These are phyloP conservation scores for Allobates femoralis DNA, from an alignment of 2,797 vertebrate species.

Conservation along the genomic window DNA sequence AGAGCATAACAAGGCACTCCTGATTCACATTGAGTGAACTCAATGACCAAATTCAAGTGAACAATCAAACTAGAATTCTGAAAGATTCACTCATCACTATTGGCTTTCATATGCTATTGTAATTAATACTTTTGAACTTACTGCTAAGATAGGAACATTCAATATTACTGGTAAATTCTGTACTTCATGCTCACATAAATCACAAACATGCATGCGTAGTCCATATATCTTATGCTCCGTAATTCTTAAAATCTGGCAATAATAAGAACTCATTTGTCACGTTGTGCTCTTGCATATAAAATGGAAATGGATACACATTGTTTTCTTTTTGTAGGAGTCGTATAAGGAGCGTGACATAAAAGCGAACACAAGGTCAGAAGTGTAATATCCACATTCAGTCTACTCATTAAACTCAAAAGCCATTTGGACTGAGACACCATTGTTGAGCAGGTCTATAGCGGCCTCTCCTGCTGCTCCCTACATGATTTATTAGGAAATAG, in stretches of 20 bases:
- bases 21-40: too few species aligned
- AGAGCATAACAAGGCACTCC: too few species aligned
- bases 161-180: neutral
- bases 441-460: constrained; percentile 44
- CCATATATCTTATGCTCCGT: neutral
- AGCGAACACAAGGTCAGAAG: constrained; percentile 51
- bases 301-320: constrained; percentile 31
- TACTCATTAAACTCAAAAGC: constrained; percentile 57
- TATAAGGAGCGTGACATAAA: constrained; percentile 43
- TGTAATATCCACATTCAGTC: constrained; percentile 55
- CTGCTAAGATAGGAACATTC: neutral
- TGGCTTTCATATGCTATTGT: neutral
- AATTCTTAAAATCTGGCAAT: neutral
- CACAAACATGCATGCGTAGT: neutral
- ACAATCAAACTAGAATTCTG: too few species aligned
- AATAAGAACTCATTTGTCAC: neutral
- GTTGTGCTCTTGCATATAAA: constrained; percentile 5
- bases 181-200: neutral
- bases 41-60: too few species aligned
- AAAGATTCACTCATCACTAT: too few species aligned
- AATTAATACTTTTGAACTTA: neutral
- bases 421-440: constrained; percentile 56
- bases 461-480: constrained; percentile 44
- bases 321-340: constrained; percentile 37
- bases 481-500: constrained; percentile 50